Conservation (phyloP, 2,888 invertebrate species). For the Ochropleura plecta region DNA sequence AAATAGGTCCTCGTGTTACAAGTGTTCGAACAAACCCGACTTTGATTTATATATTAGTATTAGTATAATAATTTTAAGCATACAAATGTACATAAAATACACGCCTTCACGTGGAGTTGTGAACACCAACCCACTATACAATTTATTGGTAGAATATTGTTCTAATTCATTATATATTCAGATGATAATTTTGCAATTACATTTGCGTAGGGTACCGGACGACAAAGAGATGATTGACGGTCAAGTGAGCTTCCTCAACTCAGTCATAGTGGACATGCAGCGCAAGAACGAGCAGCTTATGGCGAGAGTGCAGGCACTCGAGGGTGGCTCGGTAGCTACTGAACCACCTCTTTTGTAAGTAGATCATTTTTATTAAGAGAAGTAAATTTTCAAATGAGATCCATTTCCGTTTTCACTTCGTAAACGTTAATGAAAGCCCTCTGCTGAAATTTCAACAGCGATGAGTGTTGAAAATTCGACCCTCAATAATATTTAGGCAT, state of each 20-base stretch:
- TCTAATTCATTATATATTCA: neutral
- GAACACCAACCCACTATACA: too few species aligned
- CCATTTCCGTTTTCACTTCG: neutral
- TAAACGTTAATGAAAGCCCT: too few species aligned
- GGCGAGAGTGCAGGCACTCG: constrained; percentile 94
- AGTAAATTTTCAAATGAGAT: neutral
- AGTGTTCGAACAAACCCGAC: too few species aligned
- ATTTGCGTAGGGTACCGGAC: constrained; percentile 81
- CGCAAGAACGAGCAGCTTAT: constrained; percentile 96
- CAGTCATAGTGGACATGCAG: constrained; percentile 99
- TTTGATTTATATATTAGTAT: too few species aligned
- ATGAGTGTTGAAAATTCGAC: neutral
- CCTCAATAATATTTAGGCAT: neutral
- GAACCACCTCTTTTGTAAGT: constrained; percentile 81
- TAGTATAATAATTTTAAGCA: too few species aligned
- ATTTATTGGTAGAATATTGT: neutral
- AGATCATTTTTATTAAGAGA: neutral
- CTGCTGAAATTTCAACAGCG: neutral
- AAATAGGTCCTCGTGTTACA: too few species aligned
- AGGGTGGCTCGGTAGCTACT: constrained; percentile 89
- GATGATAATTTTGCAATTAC: neutral
- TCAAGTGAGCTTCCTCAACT: constrained; percentile 97
- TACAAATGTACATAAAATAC: too few species aligned
- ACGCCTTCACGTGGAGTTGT: too few species aligned
- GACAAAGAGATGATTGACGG: constrained; percentile 92